Evolutionary conservation across 2,888 invertebrate species (phyloP), one percentile per base, ranked within the genome.

Genomic region (Cantharis flavilabris): DNA sequence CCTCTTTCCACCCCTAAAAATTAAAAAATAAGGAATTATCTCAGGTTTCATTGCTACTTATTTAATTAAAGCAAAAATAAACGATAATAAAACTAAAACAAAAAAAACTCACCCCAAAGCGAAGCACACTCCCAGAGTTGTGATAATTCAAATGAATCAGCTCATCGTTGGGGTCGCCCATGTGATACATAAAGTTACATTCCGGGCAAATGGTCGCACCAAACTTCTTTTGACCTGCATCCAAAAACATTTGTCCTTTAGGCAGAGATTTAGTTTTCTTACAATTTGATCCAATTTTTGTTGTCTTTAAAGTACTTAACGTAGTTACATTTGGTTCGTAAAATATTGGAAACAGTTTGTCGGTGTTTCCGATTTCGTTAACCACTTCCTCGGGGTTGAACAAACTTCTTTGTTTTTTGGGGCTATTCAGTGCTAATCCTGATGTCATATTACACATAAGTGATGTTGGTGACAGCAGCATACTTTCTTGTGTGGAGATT

Each of bases 221-320:
- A 83, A 95, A 95, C 72, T 89, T 90, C 86, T 93, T 96, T 87
- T 97, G 97, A 0, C 97, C 97, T 0, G 94, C 95, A 88, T 97
- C 97, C 74, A 97, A 91, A 76, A 95, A 91, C 87, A 94, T 94
- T 84, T 96, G 96, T 86, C 92, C 89, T 0, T 87, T 86, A 0
- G 90, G 90, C 9, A 88, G 86, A 83, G 90, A 90, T 88, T 90
- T 91, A 23, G 86, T 75, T 62, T 78, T 77, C 28, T 80, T 80
- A 13, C 63, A n/a, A 67, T 67, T 71, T 9, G 74, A 76, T 10
- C 70, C 67, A 2, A 30, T 33, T 28, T 75, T 76, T 62, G 16
- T 72, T 64, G 70, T 67, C 75, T 77, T 80, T 72, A 79, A 79
- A 73, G 78, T 83, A 71, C 78, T 80, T 9, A 72, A 26, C 49